Evolutionary conservation across 2,797 vertebrate genomes (phyloP).

Genomic region (Iguana delicatissima): DNA sequence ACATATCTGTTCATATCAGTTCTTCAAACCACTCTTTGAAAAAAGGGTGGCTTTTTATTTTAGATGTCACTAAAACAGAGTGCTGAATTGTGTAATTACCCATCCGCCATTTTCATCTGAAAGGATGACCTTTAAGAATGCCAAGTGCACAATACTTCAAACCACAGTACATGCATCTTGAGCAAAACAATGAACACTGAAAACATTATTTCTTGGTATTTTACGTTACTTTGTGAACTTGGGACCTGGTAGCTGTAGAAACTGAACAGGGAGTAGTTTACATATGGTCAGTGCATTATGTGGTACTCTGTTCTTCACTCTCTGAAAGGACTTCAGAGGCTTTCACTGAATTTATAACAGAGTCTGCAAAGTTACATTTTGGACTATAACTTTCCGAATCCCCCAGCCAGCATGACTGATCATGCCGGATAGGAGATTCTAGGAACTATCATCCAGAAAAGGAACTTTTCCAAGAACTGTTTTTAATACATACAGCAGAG

Average conservation of each 20-base stretch:
- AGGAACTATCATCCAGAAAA: too few species aligned
- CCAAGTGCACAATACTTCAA: conserved; percentile 43
- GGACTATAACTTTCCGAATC: neutral
- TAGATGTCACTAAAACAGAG: conserved; percentile 39
- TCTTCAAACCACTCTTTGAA: neutral
- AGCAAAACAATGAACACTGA: conserved; percentile 22
- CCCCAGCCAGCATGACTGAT: neutral
- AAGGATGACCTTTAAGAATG: conserved; percentile 48
- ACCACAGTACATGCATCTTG: conserved; percentile 14
- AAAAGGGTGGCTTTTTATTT: conserved; percentile 23
- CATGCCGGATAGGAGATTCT: neutral
- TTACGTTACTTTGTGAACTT: conserved; percentile 19
- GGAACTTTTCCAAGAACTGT: too few species aligned
- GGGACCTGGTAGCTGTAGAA: neutral
- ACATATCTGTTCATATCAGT: neutral
- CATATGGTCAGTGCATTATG: neutral
- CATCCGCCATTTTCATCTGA: conserved; percentile 42
- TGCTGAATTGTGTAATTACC: conserved; percentile 37
- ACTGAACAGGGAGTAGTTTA: neutral
- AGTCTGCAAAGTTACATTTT: too few species aligned
- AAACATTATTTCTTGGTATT: conserved; percentile 25
- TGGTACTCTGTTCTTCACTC: neutral
- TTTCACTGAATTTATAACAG: too few species aligned
- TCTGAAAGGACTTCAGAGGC: neutral
- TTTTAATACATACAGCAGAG: too few species aligned